Evolutionary conservation across 2,888 invertebrate genomes (phyloP).

Genomic region (Epistrophe grossulariae): DNA sequence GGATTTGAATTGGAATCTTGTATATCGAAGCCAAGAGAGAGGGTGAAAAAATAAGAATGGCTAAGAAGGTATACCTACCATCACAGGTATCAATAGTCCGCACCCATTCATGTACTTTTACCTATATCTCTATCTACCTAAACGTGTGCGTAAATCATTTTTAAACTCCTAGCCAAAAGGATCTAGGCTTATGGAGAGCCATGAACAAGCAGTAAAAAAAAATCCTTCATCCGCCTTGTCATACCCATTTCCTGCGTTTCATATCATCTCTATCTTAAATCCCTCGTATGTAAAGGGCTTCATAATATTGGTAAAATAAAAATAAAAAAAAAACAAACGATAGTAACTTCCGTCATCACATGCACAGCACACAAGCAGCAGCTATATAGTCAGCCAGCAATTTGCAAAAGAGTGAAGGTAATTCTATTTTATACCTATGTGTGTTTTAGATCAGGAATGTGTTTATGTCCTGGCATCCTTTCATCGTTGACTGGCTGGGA

Average conservation of each 20-base stretch:
- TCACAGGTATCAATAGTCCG: constrained; percentile 42
- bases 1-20: constrained; percentile 42
- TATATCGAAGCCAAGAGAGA: neutral
- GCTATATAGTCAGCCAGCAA: constrained; percentile 45
- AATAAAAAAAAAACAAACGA: constrained; percentile 52
- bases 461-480: constrained; percentile 45
- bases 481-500: constrained; percentile 27
- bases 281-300: constrained; percentile 5
- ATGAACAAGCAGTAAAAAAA: constrained; percentile 7
- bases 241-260: constrained; percentile 48
- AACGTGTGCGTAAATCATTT: constrained; percentile 58
- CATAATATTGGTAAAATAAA: constrained; percentile 59
- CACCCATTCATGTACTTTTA: constrained; percentile 4
- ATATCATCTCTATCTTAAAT: constrained; percentile 28
- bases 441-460: constrained; percentile 35
- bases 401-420: constrained; percentile 54
- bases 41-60: neutral
- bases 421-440: constrained; percentile 35
- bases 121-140: neutral
- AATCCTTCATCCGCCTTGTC: constrained; percentile 36
- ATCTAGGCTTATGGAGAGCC: constrained; percentile 33
- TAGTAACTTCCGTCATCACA: constrained; percentile 56
- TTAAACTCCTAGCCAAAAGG: constrained; percentile 47
- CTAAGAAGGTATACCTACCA: constrained; percentile 3
- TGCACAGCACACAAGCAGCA: constrained; percentile 60